Base-by-base conservation (phyloP, 2,888 invertebrate species). In the Pyrgus malvae region DNA sequence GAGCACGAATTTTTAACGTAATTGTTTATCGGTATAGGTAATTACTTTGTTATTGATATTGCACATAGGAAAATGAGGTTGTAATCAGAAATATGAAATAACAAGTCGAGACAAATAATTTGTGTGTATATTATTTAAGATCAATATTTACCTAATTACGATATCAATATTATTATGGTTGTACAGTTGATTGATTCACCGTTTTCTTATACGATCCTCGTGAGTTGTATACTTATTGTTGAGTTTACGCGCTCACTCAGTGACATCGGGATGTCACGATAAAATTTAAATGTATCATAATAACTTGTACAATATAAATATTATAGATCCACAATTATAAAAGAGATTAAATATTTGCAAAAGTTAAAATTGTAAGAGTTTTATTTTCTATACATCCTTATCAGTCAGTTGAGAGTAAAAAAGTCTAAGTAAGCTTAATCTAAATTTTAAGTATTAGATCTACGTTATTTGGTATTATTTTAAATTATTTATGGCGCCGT, bases 291-390 rank as follows among this genome's bases (percentile, higher is more conserved):
- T 89, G 88, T 88, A 88, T 83, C 80, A 88, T 88, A n/a, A 87
- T 85, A 83, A 88, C 84, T 86, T 90, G 89, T 90, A 89, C 89
- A 86, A 89, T 90, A 90, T 88, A 86, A 87, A 90, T 88, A 90
- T 66, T 90, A 91, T 90, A 91, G 90, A 90, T 89, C 88, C 91
- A 90, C 90, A 86, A 90, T 90, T 90, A 91, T 90, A 82, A 90
- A 90, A 90, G 84, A 90, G 90, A 91, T 90, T 90, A 91, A 90
- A 91, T 90, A 91, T 91, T 91, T 91, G 90, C 90, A 91, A 91
- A 91, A 90, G 90, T 90, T 90, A 83, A 74, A 73, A 73, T 74
- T 67, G 64, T 66, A 70, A 72, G 48, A 65, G 84, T 87, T 90
- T 90, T 80, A 80, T 85, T 85, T 82, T 63, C 37, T 55, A 35